Evolutionary conservation across 2,113 vertebrate genomes (phyloP).

Genomic region (Lepus europaeus): DNA sequence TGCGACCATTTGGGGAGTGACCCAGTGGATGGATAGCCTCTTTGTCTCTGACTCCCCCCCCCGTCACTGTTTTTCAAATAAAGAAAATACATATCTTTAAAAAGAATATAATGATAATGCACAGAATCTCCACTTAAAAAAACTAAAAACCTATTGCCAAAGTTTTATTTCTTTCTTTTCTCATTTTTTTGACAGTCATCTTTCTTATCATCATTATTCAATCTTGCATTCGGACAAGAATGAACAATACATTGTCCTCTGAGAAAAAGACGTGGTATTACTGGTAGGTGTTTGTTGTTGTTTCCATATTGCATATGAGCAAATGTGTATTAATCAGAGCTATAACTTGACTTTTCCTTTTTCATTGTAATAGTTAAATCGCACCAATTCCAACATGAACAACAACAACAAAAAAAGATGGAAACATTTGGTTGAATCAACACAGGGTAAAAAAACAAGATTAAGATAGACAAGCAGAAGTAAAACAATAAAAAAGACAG

Average conservation of each 20-base stretch:
- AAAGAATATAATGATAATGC: neutral
- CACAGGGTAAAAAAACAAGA: neutral
- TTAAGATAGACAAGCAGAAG: neutral
- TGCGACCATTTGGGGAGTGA: no score
- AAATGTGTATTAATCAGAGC: neutral
- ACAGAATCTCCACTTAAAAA: neutral
- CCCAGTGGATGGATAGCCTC: no score
- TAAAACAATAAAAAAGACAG: neutral
- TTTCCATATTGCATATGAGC: neutral
- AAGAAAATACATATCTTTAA: no score
- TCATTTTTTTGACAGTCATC: constrained; percentile 38
- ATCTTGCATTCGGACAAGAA: neutral
- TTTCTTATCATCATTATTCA: neutral
- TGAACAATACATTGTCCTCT: neutral
- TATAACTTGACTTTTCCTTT: neutral
- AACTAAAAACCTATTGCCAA: neutral
- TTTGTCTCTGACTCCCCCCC: no score
- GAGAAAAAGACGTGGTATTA: neutral
- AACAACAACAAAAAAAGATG: neutral
- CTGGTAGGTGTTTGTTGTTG: neutral
- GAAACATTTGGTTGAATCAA: constrained; percentile 12
- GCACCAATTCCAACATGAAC: neutral
- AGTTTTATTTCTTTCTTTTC: neutral
- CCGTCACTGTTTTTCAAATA: no score
- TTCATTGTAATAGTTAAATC: neutral